Conservation (phyloP, 2,113 vertebrate species). For the Strigops habroptila region DNA sequence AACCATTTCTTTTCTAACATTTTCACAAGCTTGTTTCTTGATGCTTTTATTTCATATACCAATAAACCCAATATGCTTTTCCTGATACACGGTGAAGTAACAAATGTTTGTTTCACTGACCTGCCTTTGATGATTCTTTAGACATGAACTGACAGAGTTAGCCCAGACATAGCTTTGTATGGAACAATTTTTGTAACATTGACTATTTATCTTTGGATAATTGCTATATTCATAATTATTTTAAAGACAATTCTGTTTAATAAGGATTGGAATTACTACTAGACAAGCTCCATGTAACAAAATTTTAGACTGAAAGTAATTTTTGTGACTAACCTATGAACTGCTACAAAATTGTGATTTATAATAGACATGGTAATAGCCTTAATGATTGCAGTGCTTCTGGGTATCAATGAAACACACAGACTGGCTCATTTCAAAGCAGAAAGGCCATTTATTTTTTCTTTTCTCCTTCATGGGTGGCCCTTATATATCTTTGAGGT, state of each 20-base stretch:
- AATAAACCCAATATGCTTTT: not conserved
- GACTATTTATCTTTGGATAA: not conserved
- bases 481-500: not conserved
- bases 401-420: not conserved
- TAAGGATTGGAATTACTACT: not conserved
- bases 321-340: conserved; percentile 33
- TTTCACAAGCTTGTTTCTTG: not conserved
- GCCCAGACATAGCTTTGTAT: not conserved
- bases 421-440: conserved; percentile 24
- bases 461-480: not conserved
- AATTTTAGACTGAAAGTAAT: not conserved
- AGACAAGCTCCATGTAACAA: not conserved
- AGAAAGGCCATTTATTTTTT: not conserved
- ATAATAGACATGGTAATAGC: conserved; percentile 47
- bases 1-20: not conserved
- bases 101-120: not conserved
- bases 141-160: not conserved
- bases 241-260: not conserved
- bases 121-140: not conserved
- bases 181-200: not conserved
- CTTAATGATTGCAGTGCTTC: conserved; percentile 43
- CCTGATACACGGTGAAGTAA: not conserved
- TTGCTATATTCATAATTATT: not conserved
- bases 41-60: not conserved
- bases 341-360: conserved; percentile 41